Evolutionary conservation across 2,888 invertebrate genomes (phyloP), one percentile per base, ranked within the genome.

Genomic region (Drosophila incognita): DNA sequence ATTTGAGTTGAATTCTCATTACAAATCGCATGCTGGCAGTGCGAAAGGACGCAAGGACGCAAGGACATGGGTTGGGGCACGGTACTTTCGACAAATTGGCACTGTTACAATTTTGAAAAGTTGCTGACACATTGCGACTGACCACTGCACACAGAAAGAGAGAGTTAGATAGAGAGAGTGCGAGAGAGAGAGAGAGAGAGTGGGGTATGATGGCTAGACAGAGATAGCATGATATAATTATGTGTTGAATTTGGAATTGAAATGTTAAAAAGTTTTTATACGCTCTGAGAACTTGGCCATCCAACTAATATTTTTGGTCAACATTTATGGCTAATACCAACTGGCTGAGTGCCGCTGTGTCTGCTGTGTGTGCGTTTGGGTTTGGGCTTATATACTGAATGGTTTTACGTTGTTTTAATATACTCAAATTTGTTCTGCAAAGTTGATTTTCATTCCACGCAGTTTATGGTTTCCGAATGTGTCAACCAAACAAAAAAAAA

Each of bases 181-280:
- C 35, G 1, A 54, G 46, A 56, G 36, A 51, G 64, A 54, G 46
- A 27, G 2, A 35, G 18, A 10, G 36, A 2, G 15, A 29, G 29
- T 24, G 46, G 57, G 71, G 21, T 42, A 13, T 5, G 11, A 21
- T 24, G 46, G 15, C 40, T 49, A 67, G 71, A 69, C 40, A 64
- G 59, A 69, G 64, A 46, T 35, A 71, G 76, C 31, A 6, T 54
- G 61, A 81, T 68, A 84, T 85, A 82, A 85, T 85, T 89, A 87
- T 82, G 80, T 85, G 86, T 68, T 85, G 88, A 85, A 87, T 89
- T 87, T 84, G 82, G 70, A 85, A 85, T 85, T 87, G 85, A 84
- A 89, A 87, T 89, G 80, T 58, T 74, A 53, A 77, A 85, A 89
- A 89, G 82, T 89, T 89, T 87, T 83, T 74, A 69, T 83, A 67